Base-by-base conservation (phyloP, 1,140 invertebrate species). In the Drosophila malerkotliana region DNA sequence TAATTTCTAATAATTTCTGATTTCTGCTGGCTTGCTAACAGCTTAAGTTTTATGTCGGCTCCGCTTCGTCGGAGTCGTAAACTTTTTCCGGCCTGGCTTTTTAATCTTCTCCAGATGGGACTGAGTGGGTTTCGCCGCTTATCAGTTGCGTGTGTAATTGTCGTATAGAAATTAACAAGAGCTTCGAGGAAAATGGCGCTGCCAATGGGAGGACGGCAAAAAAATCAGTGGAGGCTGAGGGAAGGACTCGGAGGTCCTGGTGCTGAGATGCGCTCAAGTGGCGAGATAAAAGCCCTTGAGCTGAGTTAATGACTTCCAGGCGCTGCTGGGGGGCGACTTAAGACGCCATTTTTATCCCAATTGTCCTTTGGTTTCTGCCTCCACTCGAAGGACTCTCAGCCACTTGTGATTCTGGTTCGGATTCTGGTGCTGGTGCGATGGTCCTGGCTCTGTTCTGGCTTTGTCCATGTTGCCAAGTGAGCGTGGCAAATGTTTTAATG, bases 111-210 rank as follows among this genome's bases (percentile, higher is more conserved):
- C 66, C 67, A 77, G 60, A 44, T 37, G 32, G n/a, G 41, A 55
- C 14, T 53, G 32, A 57, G 47, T 66, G 39, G 45, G 30, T 45
- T 44, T 14, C 39, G 48, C 69, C 41, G 53, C 76, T 88, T 88
- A 88, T 88, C 83, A 88, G 84, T 73, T 83, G 84, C 60, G 79
- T 88, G 79, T 88, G 84, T 88, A 88, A 88, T 88, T 88, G 83
- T 80, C 47, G 71, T 62, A 69, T 54, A 72, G 84, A 89, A 88
- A 89, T 88, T 88, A 88, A 88, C 72, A 69, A 71, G 67, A 45
- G 44, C 53, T 28, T 14, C 9, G 18, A 24, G 56, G 57, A 83
- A 71, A 83, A 88, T 89, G 83, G 72, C 84, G 64, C 67, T 88
- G 76, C 67, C 66, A 81, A 78, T 77, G 79, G 66, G 62, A 67